phyloP scores from a whole-genome alignment of 2,113 vertebrate genomes.

The Neolamprologus hecqui region DNA sequence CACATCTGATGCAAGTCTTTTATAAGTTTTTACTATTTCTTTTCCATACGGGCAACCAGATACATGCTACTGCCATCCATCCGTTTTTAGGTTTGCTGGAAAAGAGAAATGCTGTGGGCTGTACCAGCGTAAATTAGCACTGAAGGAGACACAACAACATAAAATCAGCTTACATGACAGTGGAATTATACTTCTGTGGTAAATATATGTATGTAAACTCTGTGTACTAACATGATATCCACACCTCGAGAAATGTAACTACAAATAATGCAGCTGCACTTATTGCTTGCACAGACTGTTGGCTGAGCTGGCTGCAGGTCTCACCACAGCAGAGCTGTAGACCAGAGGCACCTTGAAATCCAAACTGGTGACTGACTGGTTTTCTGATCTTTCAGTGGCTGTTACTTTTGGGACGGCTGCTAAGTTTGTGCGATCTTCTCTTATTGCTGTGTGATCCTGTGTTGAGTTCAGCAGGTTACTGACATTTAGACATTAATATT shows the following conservation, averaged over 20 bases:
- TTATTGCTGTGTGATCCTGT: background rate
- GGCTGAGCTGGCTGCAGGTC: background rate
- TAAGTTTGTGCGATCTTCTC: background rate
- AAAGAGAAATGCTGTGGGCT: background rate
- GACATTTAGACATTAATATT: constrained; percentile 78
- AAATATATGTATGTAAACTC: background rate
- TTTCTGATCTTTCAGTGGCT: background rate
- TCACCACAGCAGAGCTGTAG: background rate
- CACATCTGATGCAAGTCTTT: background rate
- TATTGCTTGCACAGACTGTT: background rate
- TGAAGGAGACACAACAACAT: background rate
- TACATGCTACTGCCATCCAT: background rate
- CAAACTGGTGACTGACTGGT: background rate
- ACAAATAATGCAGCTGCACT: background rate
- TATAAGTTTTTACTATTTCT: background rate
- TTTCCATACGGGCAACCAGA: background rate
- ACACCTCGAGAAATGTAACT: background rate
- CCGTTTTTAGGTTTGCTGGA: background rate
- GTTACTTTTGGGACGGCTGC: background rate
- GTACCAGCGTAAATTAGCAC: background rate
- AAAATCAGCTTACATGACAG: background rate
- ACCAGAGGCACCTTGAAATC: background rate
- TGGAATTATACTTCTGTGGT: background rate
- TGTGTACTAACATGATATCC: background rate
- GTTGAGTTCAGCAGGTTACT: constrained; percentile 57